Conservation (phyloP, 1,140 invertebrate genomes). For the Drosophila hydei region DNA sequence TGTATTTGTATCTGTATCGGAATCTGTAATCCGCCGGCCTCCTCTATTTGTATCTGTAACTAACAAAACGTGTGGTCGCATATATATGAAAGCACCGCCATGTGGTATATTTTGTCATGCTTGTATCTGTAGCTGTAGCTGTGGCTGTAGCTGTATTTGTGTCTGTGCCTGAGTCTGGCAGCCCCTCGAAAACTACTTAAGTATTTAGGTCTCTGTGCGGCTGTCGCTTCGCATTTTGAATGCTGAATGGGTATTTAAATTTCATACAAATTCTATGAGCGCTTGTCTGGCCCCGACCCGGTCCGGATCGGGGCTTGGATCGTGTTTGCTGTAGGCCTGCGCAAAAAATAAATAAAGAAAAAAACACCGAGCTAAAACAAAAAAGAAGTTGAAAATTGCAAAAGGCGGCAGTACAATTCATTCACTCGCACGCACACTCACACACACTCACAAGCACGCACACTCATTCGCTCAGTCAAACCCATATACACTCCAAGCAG, state of each 20-base stretch:
- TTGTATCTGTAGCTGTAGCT: slow-evolving; percentile 18
- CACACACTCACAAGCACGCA: slow-evolving; percentile 15
- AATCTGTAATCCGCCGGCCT: slow-evolving; percentile 59
- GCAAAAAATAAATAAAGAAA: slow-evolving; percentile 13
- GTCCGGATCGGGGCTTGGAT: slow-evolving; percentile 12
- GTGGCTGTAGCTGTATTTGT: slow-evolving; percentile 10
- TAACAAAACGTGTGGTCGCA: slow-evolving; percentile 74
- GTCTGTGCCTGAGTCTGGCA: slow-evolving; percentile 48
- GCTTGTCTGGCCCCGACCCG: slow-evolving; percentile 54
- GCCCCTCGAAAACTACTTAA: slow-evolving; percentile 79
- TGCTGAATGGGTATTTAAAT: slow-evolving; percentile 82
- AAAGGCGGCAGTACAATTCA: slow-evolving; percentile 67
- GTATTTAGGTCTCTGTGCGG: slow-evolving; percentile 78
- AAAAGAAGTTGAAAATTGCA: slow-evolving; percentile 65
- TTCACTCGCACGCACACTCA: slow-evolving; percentile 44
- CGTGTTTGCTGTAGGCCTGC: slow-evolving; percentile 52
- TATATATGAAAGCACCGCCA: slow-evolving; percentile 71
- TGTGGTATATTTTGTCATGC: slow-evolving; percentile 40
- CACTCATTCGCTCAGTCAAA: slow-evolving; percentile 1
- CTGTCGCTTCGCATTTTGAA: slow-evolving; percentile 79
- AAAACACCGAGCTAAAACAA: slow-evolving; percentile 12
- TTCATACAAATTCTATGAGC: slow-evolving; percentile 81
- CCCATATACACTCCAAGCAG: background rate
- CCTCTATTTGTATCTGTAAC: slow-evolving; percentile 67
- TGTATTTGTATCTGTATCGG: slow-evolving; percentile 38